Evolutionary conservation across 2,797 vertebrate genomes (phyloP), one percentile per base, ranked within the genome.

Genomic region (Ctenochaetus hawaiiensis): DNA sequence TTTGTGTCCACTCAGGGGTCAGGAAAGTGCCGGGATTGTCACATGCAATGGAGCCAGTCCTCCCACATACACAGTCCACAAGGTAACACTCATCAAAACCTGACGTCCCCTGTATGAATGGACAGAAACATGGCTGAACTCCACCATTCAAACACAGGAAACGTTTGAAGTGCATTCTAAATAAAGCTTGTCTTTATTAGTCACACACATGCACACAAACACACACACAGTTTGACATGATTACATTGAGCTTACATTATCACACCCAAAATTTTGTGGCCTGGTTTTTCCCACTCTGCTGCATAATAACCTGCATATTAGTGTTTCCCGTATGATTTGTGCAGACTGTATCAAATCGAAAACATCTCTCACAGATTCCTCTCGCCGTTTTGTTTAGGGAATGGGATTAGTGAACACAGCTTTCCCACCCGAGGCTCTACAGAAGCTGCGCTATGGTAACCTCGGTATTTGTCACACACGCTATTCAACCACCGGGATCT

Each of bases 11-110:
- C 56, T 54, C 72, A 99, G 98, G 92, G 98, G 98, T 81, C 98
- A 99, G 84, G 98, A 99, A 90, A 98, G 98, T 63, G 98, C 98
- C 54, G 98, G 98, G 69, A 95, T 99, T 80, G 98, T 98, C 86
- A 97, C 97, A 52, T 98, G 98, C 87, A 96, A 98, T 94, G 98
- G 98, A 81, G 95, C 93, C 69, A 95, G 89, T 72, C 94, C 95
- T 12, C 97, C 97, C 57, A 94, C 94, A 54, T 99, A 98, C 90
- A 95, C 93, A 85, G 84, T 94, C 44, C 97, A 97, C 79, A 99
- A 99, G 98, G 98, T 99, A 97, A 94, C 72, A 45, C 2, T 2
- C 13, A 12, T 51, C 22, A 22, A 48, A 3, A 16, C 6, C 20
- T 16, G 34, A 59, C 66, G 43, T 41, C 18, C 16, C 8, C 20